Percentiles rank a stretch among this genome's conserved stretches.
phyloP scores from a whole-genome alignment of 2,113 vertebrate species.

The Clupea harengus region DNA sequence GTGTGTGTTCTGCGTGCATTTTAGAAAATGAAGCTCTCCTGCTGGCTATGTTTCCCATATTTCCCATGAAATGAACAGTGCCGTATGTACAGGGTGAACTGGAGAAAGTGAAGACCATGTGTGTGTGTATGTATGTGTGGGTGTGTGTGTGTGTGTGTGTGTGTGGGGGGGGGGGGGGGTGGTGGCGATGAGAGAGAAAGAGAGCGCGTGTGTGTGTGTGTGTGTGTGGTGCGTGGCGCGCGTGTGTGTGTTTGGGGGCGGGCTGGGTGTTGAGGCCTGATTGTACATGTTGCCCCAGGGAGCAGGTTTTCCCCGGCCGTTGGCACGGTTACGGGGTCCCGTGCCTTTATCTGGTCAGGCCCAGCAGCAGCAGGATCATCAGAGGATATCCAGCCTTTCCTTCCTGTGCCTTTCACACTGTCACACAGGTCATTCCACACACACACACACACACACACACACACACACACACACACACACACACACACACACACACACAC shows the following conservation, averaged over 20 bases:
- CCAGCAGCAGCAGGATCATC: conserved; percentile 70
- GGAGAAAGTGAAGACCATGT: too few species aligned
- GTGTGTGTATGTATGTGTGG: too few species aligned
- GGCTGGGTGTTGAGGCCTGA: conserved; percentile 48
- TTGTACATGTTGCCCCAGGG: conserved; percentile 42
- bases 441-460: conserved; percentile 19
- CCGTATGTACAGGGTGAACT: too few species aligned
- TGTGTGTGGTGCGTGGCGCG: conserved; percentile 30
- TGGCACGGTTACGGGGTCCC: conserved; percentile 44
- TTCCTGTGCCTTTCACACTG: conserved; percentile 74
- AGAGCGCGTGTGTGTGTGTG: too few species aligned
- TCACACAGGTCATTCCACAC: conserved; percentile 53
- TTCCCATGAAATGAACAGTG: too few species aligned
- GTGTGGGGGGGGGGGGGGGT: conserved; percentile 28
- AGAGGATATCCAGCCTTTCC: conserved; percentile 73
- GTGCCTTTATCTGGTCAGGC: conserved; percentile 67
- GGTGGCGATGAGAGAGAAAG: neutral
- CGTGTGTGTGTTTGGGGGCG: neutral
- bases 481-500: conserved; percentile 13
- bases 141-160: too few species aligned
- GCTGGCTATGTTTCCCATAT: too few species aligned
- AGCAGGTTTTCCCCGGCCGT: conserved; percentile 22
- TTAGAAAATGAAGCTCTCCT: too few species aligned
- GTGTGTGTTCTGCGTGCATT: neutral
- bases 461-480: conserved; percentile 18